Evolutionary conservation across 2,888 invertebrate species (phyloP), one percentile per base, ranked within the genome.

Genomic region (Andrena camellia): DNA sequence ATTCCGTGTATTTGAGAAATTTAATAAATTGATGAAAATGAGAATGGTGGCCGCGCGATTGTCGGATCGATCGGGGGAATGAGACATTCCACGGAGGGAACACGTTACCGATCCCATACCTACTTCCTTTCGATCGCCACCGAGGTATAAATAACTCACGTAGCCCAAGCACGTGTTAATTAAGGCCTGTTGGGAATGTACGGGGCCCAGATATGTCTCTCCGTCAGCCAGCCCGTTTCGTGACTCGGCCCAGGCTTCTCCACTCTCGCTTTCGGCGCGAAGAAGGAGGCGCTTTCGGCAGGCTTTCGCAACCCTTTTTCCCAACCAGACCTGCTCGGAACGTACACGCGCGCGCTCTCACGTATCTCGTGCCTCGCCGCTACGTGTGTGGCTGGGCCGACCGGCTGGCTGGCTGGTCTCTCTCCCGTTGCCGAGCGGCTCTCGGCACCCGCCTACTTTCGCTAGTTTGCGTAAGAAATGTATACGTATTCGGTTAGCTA

Each of bases 401-500:
- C 66, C 13, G 77, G 52, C 57, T 67, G 80, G 54, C 52, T 74
- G 71, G 26, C 52, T 78, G 50, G 35, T 4, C 63, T 60, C 31
- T n/a, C 62, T 62, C 62, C 71, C 77, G 84, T 87, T 81, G 69
- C 79, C 78, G 80, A 80, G 83, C 79, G 77, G 71, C 79, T 79
- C 89, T 86, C 89, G 77, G 77, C 83, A 69, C 86, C 90, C 90
- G 91, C 91, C 91, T 92, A 93, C 93, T 93, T 93, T 93, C 93
- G 92, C 93, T 92, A 92, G 91, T 92, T 93, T 93, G 92, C 93
- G 93, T 93, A 93, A 93, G 90, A 92, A 90, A 89, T 86, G 86
- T 88, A 90, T 84, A 83, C 89, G 88, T 91, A 90, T 91, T 91
- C 88, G 90, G 90, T 92, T 92, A 90, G 89, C 90, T 92, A 92